Evolutionary conservation across 2,888 invertebrate species (phyloP).

Genomic region (Coecobrya sp.): DNA sequence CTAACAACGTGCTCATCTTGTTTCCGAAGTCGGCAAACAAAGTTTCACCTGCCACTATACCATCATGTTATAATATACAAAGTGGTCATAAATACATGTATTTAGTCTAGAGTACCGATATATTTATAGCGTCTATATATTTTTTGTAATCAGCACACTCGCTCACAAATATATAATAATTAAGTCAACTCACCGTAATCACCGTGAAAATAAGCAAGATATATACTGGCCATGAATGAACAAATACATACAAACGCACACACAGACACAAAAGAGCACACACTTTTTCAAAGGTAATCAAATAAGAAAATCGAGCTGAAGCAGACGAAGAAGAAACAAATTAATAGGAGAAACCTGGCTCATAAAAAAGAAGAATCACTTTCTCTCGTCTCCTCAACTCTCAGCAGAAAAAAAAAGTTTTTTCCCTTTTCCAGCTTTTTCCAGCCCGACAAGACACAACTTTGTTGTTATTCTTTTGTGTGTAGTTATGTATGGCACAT

Average conservation of each 20-base stretch:
- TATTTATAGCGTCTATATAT: not conserved
- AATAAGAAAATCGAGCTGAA: not conserved
- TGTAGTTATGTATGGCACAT: constrained; percentile 19
- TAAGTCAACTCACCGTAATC: constrained; percentile 56
- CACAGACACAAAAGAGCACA: not conserved
- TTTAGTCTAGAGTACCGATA: not conserved
- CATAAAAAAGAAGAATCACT: constrained; percentile 49
- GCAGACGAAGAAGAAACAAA: not conserved
- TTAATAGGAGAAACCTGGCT: constrained; percentile 29
- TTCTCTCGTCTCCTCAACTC: constrained; percentile 28
- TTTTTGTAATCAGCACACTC: constrained; percentile 1
- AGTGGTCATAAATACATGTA: constrained; percentile 2
- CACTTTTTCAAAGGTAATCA: constrained; percentile 5
- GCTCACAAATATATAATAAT: constrained; percentile 41
- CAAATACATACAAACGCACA: constrained; percentile 1
- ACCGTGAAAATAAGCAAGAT: constrained; percentile 20
- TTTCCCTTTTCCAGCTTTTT: not conserved
- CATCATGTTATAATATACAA: not conserved
- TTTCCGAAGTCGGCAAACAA: not conserved
- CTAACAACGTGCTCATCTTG: constrained; percentile 40
- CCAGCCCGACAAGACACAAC: constrained; percentile 1
- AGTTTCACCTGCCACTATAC: not conserved
- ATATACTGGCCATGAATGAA: not conserved
- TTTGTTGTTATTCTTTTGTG: constrained; percentile 25
- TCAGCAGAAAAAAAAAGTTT: constrained; percentile 27